These are phyloP conservation scores for Itoplectis maculator DNA, from an alignment of 2,888 invertebrate species.

Conservation along the genomic window DNA sequence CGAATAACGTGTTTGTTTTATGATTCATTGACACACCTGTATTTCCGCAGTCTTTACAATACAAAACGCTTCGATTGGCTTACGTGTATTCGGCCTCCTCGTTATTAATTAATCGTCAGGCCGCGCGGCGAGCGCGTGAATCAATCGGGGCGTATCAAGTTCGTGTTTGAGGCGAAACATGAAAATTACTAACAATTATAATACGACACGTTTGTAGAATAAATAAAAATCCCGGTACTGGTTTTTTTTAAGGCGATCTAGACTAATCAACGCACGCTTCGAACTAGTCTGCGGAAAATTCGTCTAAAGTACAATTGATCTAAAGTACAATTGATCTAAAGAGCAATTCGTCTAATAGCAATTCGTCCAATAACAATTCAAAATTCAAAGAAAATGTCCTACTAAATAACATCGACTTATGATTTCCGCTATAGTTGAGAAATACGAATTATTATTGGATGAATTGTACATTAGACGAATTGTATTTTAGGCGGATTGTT, in stretches of 20 bases:
- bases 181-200: slow-evolving; percentile 39
- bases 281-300: no score
- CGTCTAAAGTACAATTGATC: no score
- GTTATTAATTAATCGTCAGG: slow-evolving; percentile 34
- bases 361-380: no score
- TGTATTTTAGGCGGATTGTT: no score
- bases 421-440: no score
- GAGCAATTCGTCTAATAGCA: no score
- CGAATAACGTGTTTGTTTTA: slow-evolving; percentile 42
- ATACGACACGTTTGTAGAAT: slow-evolving; percentile 43
- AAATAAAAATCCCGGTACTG: slow-evolving; percentile 52
- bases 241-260: slow-evolving; percentile 60
- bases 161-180: slow-evolving; percentile 44
- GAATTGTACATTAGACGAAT: no score
- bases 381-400: no score
- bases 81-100: slow-evolving; percentile 27
- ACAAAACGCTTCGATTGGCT: slow-evolving; percentile 66
- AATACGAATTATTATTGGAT: no score
- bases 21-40: slow-evolving; percentile 76
- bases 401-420: no score
- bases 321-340: no score
- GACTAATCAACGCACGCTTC: slow-evolving; percentile 20
- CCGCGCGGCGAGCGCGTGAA: slow-evolving; percentile 52
- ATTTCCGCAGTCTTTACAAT: slow-evolving; percentile 80
- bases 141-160: slow-evolving; percentile 63